Conservation (phyloP, 2,888 invertebrate genomes). For the Fragum sueziense region DNA sequence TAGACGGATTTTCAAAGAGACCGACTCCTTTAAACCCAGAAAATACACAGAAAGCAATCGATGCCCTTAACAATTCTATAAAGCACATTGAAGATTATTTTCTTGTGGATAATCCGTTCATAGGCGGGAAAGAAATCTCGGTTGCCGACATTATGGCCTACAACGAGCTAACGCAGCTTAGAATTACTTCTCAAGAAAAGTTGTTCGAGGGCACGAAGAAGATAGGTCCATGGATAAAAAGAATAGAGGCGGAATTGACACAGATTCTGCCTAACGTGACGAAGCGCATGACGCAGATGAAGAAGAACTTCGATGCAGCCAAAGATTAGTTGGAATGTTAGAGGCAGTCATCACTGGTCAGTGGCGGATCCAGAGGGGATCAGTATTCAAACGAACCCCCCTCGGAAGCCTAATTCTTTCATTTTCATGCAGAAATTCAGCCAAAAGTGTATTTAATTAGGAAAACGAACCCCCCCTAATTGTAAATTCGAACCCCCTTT, state of each 20-base stretch:
- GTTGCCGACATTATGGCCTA: conserved; percentile 75
- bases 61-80: conserved; percentile 19
- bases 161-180: conserved; percentile 77
- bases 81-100: conserved; percentile 69
- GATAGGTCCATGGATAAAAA: conserved; percentile 72
- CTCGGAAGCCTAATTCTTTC: too few species aligned
- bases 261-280: conserved; percentile 66
- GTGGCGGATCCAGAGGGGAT: too few species aligned
- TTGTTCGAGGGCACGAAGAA: conserved; percentile 65
- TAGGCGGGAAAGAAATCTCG: conserved; percentile 73
- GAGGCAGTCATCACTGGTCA: too few species aligned
- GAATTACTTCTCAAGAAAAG: conserved; percentile 65
- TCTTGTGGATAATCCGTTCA: conserved; percentile 66
- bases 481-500: too few species aligned
- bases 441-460: too few species aligned
- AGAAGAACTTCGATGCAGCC: conserved; percentile 22
- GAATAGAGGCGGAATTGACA: conserved; percentile 64
- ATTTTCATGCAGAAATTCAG: too few species aligned
- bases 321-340: too few species aligned
- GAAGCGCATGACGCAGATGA: conserved; percentile 37
- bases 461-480: too few species aligned
- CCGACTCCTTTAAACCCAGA: conserved; percentile 25
- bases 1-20: conserved; percentile 39
- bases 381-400: too few species aligned
- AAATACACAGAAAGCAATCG: conserved; percentile 16